A percentile compares a stretch with the other conserved stretches of the same genome.
Conservation (phyloP, 2,113 vertebrate species). For the Lasiurus cinereus region DNA sequence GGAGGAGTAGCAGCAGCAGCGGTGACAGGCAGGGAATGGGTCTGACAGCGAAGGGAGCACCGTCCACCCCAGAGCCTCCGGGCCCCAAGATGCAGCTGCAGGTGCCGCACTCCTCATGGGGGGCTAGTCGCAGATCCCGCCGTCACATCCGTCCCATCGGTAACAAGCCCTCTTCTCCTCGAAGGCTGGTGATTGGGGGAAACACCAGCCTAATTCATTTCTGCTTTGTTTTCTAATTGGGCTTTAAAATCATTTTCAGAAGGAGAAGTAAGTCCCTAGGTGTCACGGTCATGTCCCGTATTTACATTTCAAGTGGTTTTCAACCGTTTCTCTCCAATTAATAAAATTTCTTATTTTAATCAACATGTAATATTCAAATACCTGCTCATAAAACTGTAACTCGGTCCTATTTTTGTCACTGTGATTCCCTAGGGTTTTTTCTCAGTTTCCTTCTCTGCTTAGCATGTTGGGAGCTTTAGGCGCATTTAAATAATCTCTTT, state of each 20-base stretch:
- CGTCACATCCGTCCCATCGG: neutral
- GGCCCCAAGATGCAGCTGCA: neutral
- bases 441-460: slow-evolving; percentile 56
- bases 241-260: slow-evolving; percentile 37
- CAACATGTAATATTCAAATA: slow-evolving; percentile 58
- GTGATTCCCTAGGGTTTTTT: slow-evolving; percentile 28
- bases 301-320: slow-evolving; percentile 53
- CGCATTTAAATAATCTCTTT: slow-evolving; percentile 61
- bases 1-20: neutral
- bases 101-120: neutral
- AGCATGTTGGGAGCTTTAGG: slow-evolving; percentile 12
- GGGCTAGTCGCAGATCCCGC: neutral
- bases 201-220: neutral
- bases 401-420: slow-evolving; percentile 38
- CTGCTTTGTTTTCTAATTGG: slow-evolving; percentile 4
- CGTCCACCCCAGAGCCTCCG: rapidly evolving
- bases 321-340: slow-evolving; percentile 6
- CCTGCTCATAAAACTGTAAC: slow-evolving; percentile 25
- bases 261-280: neutral
- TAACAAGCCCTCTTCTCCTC: neutral
- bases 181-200: neutral
- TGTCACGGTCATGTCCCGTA: neutral
- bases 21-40: neutral
- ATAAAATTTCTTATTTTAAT: slow-evolving; percentile 38
- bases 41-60: neutral